Evolutionary conservation across 2,888 invertebrate species (phyloP).

Genomic region (Chelonus formosanus): DNA sequence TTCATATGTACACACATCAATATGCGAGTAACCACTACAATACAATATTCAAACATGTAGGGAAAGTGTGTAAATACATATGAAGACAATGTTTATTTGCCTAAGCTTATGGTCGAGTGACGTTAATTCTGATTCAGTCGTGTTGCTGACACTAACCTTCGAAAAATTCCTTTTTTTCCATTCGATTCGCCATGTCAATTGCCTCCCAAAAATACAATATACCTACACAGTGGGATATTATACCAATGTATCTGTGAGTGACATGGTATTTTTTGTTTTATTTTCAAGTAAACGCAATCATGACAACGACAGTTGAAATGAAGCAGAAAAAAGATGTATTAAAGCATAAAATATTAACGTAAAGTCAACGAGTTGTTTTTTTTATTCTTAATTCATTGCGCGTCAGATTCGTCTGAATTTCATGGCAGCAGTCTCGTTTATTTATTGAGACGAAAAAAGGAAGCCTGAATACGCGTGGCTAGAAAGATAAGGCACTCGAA

Average conservation of each 20-base stretch:
- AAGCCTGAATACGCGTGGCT: slow-evolving; percentile 13
- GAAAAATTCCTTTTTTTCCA: slow-evolving; percentile 29
- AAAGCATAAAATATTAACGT: too few relatives aligned
- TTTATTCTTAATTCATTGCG: slow-evolving; percentile 1
- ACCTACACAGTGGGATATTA: slow-evolving; percentile 17
- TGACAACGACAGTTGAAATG: too few relatives aligned
- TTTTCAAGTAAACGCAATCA: not conserved
- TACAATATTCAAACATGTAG: slow-evolving; percentile 9
- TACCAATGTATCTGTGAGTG: slow-evolving; percentile 16
- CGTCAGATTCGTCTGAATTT: slow-evolving; percentile 6
- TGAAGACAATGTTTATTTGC: slow-evolving; percentile 34
- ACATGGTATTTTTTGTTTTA: slow-evolving; percentile 19
- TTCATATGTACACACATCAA: too few relatives aligned
- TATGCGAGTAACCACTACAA: not conserved
- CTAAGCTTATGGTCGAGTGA: slow-evolving; percentile 29
- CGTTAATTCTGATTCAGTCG: slow-evolving; percentile 38
- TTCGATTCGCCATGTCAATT: slow-evolving; percentile 28
- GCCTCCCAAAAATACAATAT: slow-evolving; percentile 24
- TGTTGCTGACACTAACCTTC: slow-evolving; percentile 38
- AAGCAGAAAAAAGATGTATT: too few relatives aligned
- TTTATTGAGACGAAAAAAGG: slow-evolving; percentile 10
- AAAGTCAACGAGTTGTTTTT: not conserved
- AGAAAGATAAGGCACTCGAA: slow-evolving; percentile 7
- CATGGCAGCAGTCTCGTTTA: not conserved
- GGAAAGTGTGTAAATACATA: slow-evolving; percentile 26